Conservation (phyloP, 92 coral and sea anemone genomes). For the Epizoanthus fatuus region DNA sequence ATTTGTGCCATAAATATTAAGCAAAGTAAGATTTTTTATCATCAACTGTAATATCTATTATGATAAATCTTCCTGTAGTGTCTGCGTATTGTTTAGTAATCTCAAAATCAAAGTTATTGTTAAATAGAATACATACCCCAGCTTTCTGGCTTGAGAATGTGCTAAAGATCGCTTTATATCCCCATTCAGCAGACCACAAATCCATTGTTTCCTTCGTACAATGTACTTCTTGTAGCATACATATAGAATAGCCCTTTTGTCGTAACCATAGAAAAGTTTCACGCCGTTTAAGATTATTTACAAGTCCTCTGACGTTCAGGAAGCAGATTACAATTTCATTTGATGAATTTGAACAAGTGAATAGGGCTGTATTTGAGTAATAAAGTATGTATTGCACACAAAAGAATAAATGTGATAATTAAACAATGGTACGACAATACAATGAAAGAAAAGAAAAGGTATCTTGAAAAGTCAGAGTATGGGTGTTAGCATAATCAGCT, state of each 20-base stretch:
- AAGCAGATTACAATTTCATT: not conserved
- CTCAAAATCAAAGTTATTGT: not conserved
- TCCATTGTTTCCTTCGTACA: not conserved
- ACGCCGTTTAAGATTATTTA: not conserved
- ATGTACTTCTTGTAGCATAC: not conserved
- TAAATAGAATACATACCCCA: not conserved
- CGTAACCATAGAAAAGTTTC: constrained; percentile 1
- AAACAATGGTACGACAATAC: too few relatives aligned
- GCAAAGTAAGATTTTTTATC: too few relatives aligned
- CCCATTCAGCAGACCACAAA: not conserved
- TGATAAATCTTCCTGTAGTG: not conserved
- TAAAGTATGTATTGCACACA: too few relatives aligned
- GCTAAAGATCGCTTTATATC: not conserved
- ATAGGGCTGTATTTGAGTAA: too few relatives aligned
- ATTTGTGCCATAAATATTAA: too few relatives aligned
- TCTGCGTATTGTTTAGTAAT: not conserved
- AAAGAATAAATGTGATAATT: too few relatives aligned
- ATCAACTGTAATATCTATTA: too few relatives aligned
- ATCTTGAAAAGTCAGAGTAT: too few relatives aligned
- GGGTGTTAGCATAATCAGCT: too few relatives aligned
- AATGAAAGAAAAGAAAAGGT: too few relatives aligned
- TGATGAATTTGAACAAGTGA: too few relatives aligned
- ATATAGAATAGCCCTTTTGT: not conserved
- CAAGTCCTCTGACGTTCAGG: constrained; percentile 2
- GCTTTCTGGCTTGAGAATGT: not conserved